Conservation (phyloP, 2,888 invertebrate genomes). For the Harmothoe impar region DNA sequence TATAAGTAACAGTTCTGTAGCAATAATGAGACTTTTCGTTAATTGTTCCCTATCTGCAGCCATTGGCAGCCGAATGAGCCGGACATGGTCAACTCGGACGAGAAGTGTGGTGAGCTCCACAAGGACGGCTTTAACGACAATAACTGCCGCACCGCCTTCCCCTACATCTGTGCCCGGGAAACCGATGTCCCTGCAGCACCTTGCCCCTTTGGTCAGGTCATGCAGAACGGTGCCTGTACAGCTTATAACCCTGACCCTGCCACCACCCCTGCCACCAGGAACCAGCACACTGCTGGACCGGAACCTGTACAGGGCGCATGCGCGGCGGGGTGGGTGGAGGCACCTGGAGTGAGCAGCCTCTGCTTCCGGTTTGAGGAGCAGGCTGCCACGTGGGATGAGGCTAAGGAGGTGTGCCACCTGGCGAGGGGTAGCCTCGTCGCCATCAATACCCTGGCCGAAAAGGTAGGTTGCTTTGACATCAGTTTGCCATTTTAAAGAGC, state of each 20-base stretch:
- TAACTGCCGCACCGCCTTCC: conserved; percentile 5
- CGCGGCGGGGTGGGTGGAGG: conserved; percentile 24
- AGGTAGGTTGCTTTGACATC: not conserved
- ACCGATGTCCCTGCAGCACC: not conserved
- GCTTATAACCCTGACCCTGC: not conserved
- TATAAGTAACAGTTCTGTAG: too few species aligned
- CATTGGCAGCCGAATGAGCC: conserved; percentile 36
- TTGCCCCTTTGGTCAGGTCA: conserved; percentile 24
- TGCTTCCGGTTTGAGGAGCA: not conserved
- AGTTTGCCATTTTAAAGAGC: too few species aligned
- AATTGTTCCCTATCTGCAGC: not conserved
- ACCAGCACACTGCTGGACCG: not conserved
- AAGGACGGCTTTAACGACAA: conserved; percentile 27
- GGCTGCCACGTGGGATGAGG: not conserved
- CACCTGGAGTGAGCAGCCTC: not conserved
- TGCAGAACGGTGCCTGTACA: not conserved
- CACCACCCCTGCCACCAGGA: not conserved
- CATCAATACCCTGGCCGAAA: not conserved
- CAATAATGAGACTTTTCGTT: too few species aligned
- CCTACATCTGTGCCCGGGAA: conserved; percentile 39
- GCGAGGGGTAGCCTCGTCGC: conserved; percentile 12
- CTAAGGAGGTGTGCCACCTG: conserved; percentile 45
- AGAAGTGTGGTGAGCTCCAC: conserved; percentile 54
- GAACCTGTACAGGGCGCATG: conserved; percentile 28
- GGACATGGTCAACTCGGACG: not conserved